A percentile compares a stretch with the other conserved stretches of the same genome.
These are phyloP conservation scores for Drosophila simulans DNA, from an alignment of 1,140 invertebrate species.

Conservation along the genomic window DNA sequence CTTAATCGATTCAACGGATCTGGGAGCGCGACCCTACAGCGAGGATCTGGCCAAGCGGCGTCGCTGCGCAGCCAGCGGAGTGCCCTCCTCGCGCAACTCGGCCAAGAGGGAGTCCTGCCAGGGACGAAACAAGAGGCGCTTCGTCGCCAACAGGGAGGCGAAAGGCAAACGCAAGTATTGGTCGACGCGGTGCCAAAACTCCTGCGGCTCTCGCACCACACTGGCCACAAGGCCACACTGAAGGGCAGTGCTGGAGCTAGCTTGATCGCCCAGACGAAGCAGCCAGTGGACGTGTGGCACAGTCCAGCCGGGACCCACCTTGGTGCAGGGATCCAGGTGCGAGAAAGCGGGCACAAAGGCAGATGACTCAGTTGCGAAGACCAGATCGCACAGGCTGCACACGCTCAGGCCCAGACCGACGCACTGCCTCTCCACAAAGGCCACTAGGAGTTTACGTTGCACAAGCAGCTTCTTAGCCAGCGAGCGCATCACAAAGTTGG, in stretches of 20 bases:
- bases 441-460: conserved; percentile 95
- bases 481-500: conserved; percentile 85
- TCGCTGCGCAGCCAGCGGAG: conserved; percentile 42
- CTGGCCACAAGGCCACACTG: conserved; percentile 90
- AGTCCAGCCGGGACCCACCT: conserved; percentile 93
- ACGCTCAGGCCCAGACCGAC: conserved; percentile 95
- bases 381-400: conserved; percentile 93
- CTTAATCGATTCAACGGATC: not conserved
- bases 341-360: conserved; percentile 95
- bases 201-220: conserved; percentile 85
- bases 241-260: conserved; percentile 91
- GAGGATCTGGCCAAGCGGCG: conserved; percentile 8
- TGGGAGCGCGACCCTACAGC: not conserved
- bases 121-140: conserved; percentile 84
- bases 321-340: conserved; percentile 91
- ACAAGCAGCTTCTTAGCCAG: conserved; percentile 93
- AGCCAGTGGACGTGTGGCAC: conserved; percentile 94
- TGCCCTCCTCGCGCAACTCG: conserved; percentile 46
- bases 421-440: conserved; percentile 96
- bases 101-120: conserved; percentile 41
- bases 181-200: conserved; percentile 87
- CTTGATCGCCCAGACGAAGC: conserved; percentile 90
- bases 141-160: conserved; percentile 86
- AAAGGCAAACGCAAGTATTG: conserved; percentile 85
- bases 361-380: conserved; percentile 93